Evolutionary conservation across 1,140 invertebrate genomes (phyloP), one percentile per base, ranked within the genome.

Genomic region (Aphelinus atriplicis): DNA sequence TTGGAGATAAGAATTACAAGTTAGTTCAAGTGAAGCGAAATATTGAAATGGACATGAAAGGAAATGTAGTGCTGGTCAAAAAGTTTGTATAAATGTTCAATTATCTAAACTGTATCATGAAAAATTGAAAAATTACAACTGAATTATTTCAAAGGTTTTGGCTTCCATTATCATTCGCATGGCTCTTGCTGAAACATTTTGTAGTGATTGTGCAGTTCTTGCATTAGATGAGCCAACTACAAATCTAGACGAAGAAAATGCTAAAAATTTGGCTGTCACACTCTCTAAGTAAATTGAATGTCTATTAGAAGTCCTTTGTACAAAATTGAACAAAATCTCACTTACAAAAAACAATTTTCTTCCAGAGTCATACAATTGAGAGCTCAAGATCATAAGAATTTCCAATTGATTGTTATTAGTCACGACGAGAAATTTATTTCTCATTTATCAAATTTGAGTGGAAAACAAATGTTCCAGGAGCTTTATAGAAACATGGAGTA

Each of bases 151-250:
- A 73, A 77, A 92, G 89, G 91, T 94, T 7, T 87, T 99, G 26
- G 96, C 96, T 0, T 98, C 94, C 47, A 90, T 99, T 6, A 95
- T 99, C 57, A 98, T 99, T 82, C 91, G 98, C 68, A 92, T 99
- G 83, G 98, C 98, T 9, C 89, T 99, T 65, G 97, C 98, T 0
- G 97, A 99, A 85, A 97, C 97, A 1, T 99, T 99, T 81, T 93
- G 92, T 77, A 89, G 90, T 42, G 94, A 97, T 80, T 99, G 98
- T 88, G 97, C 96, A 10, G 94, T 99, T 71, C 87, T 99, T 43
- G 96, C 98, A 0, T 86, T 99, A 10, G 98, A 99, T 88, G 98
- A 99, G 89, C 98, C 98, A 0, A 99, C 98, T 0, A 99, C 98
- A 4, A 99, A 99, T 90, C 89, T 99, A 77, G 98, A 99, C 88